A percentile compares a stretch with the other conserved stretches of the same genome.
Evolutionary conservation across 2,113 vertebrate genomes (phyloP).

Genomic region (Cephalopterus ornatus): DNA sequence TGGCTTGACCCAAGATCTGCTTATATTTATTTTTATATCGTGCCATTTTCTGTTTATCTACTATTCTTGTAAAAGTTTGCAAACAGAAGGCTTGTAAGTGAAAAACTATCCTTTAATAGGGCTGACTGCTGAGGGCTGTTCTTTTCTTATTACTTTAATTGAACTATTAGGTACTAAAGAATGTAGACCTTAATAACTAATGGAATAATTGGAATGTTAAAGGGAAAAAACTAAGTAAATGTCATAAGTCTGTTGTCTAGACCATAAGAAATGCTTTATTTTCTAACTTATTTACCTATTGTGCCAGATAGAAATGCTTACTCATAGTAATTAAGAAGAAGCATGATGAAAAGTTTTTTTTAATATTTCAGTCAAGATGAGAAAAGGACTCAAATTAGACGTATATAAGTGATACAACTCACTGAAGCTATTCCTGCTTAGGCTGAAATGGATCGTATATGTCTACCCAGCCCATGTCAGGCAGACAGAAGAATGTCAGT

Average conservation of each 20-base stretch:
- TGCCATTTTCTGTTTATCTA: background rate
- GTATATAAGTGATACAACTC: background rate
- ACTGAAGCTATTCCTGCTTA: background rate
- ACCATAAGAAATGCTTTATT: background rate
- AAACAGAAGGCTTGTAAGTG: background rate
- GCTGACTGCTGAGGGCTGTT: background rate
- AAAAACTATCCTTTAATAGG: background rate
- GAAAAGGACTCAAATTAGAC: background rate
- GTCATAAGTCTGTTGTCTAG: background rate
- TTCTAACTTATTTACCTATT: background rate
- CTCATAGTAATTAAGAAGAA: background rate
- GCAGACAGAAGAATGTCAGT: background rate
- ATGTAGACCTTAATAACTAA: background rate
- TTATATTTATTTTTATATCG: background rate
- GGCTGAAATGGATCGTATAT: background rate
- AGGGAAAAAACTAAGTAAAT: background rate
- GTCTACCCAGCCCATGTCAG: background rate
- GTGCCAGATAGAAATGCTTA: background rate
- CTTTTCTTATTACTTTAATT: background rate
- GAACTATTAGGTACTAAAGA: constrained; percentile 21
- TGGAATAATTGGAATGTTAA: background rate
- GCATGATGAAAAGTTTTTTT: background rate
- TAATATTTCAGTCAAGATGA: background rate
- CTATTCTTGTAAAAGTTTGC: background rate
- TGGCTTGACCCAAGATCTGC: background rate